Percentiles rank a stretch among this genome's conserved stretches.
phyloP scores from a whole-genome alignment of 1,140 invertebrate species.

The Acromyrmex echinatior region DNA sequence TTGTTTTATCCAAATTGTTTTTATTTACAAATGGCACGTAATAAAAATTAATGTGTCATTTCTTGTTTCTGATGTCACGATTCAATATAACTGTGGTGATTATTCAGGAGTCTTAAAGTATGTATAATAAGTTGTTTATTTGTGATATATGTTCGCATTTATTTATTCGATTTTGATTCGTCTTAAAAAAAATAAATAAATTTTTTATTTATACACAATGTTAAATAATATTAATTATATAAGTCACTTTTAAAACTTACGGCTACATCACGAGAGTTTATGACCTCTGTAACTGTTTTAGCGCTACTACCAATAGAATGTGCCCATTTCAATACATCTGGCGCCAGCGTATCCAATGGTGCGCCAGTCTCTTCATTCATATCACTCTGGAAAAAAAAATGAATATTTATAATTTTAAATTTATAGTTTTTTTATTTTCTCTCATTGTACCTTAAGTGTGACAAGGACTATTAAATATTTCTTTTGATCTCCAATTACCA shows the following conservation, averaged over 20 bases:
- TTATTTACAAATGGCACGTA: no score
- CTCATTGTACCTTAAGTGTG: conserved; percentile 91
- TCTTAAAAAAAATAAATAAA: background rate
- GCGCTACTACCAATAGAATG: conserved; percentile 90
- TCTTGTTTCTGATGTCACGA: no score
- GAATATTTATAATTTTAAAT: conserved; percentile 1
- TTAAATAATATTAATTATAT: background rate
- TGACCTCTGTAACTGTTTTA: conserved; percentile 91
- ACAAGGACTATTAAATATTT: conserved; percentile 95
- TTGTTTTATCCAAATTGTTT: no score
- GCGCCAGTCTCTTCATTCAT: conserved; percentile 90
- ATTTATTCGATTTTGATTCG: background rate
- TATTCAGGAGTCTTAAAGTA: no score
- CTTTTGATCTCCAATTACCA: conserved; percentile 94
- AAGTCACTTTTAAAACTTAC: conserved; percentile 75
- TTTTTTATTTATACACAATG: background rate
- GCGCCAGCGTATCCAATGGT: conserved; percentile 90
- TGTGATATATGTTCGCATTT: background rate
- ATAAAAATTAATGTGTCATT: no score
- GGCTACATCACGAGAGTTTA: conserved; percentile 86
- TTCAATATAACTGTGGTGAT: no score
- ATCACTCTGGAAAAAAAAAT: conserved; percentile 87
- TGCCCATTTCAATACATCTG: conserved; percentile 90
- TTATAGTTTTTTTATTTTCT: background rate
- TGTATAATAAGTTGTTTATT: background rate